Conservation (phyloP, 2,888 invertebrate species). For the Ptycholaimellus sp. region DNA sequence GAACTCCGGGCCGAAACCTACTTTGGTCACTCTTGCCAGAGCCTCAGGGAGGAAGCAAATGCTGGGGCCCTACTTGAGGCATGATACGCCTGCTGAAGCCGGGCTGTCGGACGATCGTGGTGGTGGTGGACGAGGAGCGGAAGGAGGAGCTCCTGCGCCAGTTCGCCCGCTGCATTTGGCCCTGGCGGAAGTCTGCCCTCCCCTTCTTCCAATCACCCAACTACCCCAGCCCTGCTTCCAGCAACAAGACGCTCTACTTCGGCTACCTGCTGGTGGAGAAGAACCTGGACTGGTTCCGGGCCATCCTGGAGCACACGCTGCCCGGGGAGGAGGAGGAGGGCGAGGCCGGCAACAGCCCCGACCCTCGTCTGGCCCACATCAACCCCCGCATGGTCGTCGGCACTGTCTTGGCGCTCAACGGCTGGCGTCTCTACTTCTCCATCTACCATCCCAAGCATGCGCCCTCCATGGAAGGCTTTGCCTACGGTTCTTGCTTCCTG, state of each 20-base stretch:
- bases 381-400: conserved; percentile 90
- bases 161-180: conserved; percentile 79
- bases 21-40: no score
- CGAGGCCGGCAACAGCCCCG: no score
- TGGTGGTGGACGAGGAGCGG: conserved; percentile 66
- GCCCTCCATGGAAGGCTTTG: conserved; percentile 7
- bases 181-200: conserved; percentile 57
- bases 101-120: conserved; percentile 70
- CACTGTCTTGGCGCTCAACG: conserved; percentile 78
- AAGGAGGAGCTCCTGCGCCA: conserved; percentile 60
- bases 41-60: no score
- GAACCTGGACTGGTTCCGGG: conserved; percentile 73
- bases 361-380: no score
- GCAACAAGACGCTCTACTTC: conserved; percentile 85
- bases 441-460: conserved; percentile 89
- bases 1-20: conserved; percentile 81
- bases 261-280: conserved; percentile 74
- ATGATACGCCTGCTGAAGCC: conserved; percentile 71
- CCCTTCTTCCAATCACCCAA: background rate
- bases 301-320: conserved; percentile 58
- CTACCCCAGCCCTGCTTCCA: conserved; percentile 28
- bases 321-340: conserved; percentile 36
- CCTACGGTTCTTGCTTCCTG: no score
- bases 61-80: no score
- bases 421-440: conserved; percentile 87